Evolutionary conservation across 2,113 vertebrate species (phyloP), one percentile per base, ranked within the genome.

Genomic region (Cryptomyrus ogoouensis): DNA sequence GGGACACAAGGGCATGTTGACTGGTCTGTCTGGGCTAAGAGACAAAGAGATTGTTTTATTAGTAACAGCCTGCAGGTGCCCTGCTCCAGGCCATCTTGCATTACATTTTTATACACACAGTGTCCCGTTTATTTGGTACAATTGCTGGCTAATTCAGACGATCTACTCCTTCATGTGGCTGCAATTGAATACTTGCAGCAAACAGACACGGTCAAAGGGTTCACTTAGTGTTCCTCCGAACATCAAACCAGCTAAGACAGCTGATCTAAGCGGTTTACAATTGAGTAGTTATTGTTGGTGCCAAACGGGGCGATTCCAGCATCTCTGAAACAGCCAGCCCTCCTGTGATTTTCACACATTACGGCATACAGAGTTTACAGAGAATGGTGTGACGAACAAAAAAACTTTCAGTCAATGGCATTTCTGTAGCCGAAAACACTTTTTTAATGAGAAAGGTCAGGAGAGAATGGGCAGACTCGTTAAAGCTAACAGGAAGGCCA

Each of bases 31-130:
- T 80, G 35, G 35, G 31, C 74, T 42, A 42, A 80, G 74, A 80
- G 35, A 39, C 74, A 80, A 80, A 80, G 74, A 80, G 35, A 80
- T 42, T 80, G 74, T 80, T 80, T 80, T 42, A 80, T 80, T 80
- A 42, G 74, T 19, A 80, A 39, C 15, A 80, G 74, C 74, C 35
- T 80, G 74, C 15, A 80, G 74, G 74, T 80, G 74, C 17, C 3
- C 15, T 80, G 74, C 74, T 42, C 35, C 31, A 19, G 74, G 35
- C 10, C 35, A 8, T 42, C 74, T 80, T 42, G 17, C 12, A 5
- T 80, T 80, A 42, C 13, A 39, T 42, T 80, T 80, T 39, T 80
- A 17, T 80, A 42, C 31, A 35, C 74, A 19, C 15, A 80, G 35
- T 80, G 74, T 17, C 15, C 5, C 6, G 35, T 42, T 42, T 42